Evolutionary conservation across 2,113 vertebrate genomes (phyloP).

Genomic region (Strix uralensis): DNA sequence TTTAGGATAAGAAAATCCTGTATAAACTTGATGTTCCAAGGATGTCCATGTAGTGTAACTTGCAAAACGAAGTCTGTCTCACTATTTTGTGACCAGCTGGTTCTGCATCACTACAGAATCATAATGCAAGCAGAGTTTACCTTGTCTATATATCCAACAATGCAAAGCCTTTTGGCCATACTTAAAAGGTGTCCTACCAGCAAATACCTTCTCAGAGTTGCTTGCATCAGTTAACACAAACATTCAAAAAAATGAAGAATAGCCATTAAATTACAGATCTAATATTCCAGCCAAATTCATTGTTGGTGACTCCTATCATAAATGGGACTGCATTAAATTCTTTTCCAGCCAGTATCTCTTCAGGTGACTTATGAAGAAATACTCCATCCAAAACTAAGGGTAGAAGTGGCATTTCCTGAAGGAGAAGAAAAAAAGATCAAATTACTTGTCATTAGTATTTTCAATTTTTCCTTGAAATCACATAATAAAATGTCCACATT

Average conservation of each 20-base stretch:
- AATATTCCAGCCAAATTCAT: constrained; percentile 85
- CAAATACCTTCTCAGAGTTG: neutral
- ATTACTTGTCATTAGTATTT: neutral
- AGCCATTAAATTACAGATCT: constrained; percentile 35
- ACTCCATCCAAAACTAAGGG: constrained; percentile 76
- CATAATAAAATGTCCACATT: neutral
- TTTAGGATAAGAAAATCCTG: neutral
- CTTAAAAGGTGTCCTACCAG: neutral
- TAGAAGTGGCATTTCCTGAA: constrained; percentile 14
- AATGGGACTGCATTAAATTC: constrained; percentile 74
- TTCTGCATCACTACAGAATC: neutral
- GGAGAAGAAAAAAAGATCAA: neutral
- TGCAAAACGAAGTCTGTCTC: neutral
- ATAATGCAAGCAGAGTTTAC: neutral
- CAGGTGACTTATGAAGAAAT: constrained; percentile 73
- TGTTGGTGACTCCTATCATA: constrained; percentile 81
- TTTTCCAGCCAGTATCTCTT: constrained; percentile 72
- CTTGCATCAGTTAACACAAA: neutral
- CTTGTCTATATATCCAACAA: neutral
- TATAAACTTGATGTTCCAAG: neutral
- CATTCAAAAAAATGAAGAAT: neutral
- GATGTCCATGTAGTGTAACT: neutral
- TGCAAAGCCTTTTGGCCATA: neutral
- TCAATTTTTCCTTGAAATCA: neutral
- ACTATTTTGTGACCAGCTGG: neutral